These are phyloP conservation scores for Sialis lutaria DNA, from an alignment of 2,888 invertebrate species.

Conservation along the genomic window DNA sequence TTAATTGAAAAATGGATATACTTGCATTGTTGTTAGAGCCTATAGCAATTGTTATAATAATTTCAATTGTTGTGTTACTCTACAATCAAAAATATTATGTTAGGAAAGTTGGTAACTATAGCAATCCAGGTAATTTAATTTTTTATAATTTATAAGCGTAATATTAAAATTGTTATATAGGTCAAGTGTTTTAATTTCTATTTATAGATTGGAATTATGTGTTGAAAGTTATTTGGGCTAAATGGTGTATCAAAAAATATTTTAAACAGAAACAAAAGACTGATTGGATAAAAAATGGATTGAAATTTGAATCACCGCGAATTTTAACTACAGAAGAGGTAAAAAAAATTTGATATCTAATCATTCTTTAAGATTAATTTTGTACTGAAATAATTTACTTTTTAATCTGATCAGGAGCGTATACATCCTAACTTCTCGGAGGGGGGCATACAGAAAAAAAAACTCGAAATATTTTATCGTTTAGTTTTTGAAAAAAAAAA, in stretches of 20 bases:
- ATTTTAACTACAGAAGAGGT: conserved; percentile 18
- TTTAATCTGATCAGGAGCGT: too few relatives aligned
- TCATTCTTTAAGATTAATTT: neutral
- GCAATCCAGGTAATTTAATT: conserved; percentile 3
- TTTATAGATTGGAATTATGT: conserved; percentile 30
- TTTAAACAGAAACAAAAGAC: conserved; percentile 13
- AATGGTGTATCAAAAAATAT: conserved; percentile 25
- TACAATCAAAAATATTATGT: neutral
- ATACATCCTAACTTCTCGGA: too few relatives aligned
- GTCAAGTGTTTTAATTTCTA: neutral
- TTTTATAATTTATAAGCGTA: neutral
- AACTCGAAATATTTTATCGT: too few relatives aligned
- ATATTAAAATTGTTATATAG: too few relatives aligned
- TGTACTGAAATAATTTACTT: neutral
- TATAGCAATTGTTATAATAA: neutral
- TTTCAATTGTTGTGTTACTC: neutral
- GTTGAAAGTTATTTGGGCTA: conserved; percentile 26
- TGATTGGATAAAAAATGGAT: conserved; percentile 12
- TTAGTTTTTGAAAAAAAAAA: too few relatives aligned
- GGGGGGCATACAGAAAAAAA: too few relatives aligned
- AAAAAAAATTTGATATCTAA: conserved; percentile 5
- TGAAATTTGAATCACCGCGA: conserved; percentile 12
- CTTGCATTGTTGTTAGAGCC: neutral
- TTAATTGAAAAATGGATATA: neutral
- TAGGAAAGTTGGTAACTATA: neutral